Conservation (phyloP, 2,888 invertebrate species). For the Polia nebulosa region DNA sequence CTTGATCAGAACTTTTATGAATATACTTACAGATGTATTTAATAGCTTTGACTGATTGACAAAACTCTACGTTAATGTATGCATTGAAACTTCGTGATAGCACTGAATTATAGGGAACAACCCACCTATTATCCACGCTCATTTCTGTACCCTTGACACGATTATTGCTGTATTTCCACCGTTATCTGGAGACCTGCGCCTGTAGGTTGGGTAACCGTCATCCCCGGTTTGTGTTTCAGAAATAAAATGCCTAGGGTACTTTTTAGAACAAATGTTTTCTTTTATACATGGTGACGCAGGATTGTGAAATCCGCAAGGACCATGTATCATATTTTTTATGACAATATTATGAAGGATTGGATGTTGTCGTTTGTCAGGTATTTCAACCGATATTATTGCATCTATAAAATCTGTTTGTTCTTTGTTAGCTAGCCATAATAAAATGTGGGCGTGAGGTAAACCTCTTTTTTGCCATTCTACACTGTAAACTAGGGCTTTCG, state of each 20-base stretch:
- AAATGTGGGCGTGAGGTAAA: slow-evolving; percentile 44
- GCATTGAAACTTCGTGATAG: slow-evolving; percentile 52
- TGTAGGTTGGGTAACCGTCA: slow-evolving; percentile 75
- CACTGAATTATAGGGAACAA: slow-evolving; percentile 64
- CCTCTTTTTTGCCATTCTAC: slow-evolving; percentile 63
- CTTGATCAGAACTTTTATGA: too few relatives aligned
- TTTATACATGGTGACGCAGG: slow-evolving; percentile 54
- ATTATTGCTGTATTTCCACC: slow-evolving; percentile 55
- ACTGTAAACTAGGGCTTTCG: slow-evolving; percentile 18
- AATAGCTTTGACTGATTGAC: slow-evolving; percentile 54
- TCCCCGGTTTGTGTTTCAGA: slow-evolving; percentile 70
- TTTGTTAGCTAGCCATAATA: not conserved
- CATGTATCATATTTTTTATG: slow-evolving; percentile 15
- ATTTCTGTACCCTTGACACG: slow-evolving; percentile 33
- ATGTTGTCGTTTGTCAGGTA: slow-evolving; percentile 2
- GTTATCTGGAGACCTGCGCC: not conserved
- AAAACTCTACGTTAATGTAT: slow-evolving; percentile 55
- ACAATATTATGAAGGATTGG: slow-evolving; percentile 10
- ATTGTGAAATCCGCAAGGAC: slow-evolving; percentile 39
- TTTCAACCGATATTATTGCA: slow-evolving; percentile 28
- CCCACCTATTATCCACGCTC: slow-evolving; percentile 65
- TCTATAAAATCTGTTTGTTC: not conserved
- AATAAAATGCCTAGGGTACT: slow-evolving; percentile 62
- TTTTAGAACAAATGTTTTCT: slow-evolving; percentile 75
- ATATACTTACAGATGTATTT: too few relatives aligned